Base-by-base conservation (phyloP, 2,797 vertebrate species). In the Lepidocolaptes lacrymiger region DNA sequence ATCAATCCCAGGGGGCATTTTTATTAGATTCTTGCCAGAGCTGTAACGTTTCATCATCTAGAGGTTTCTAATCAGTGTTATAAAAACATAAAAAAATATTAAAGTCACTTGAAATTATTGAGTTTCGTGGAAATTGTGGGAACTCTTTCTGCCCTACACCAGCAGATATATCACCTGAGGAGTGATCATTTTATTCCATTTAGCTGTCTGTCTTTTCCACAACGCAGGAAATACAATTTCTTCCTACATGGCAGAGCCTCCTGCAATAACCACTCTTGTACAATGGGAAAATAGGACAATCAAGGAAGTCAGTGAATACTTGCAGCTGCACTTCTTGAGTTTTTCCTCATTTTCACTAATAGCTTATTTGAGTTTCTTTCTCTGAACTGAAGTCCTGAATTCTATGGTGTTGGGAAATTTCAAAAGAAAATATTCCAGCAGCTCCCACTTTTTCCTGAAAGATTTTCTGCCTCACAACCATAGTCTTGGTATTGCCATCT, bases 61-160 rank as follows among this genome's bases (percentile, higher is more conserved):
- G 63, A 84, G 79, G 51, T 56, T 95, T 94, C 96, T 88, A 92
- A 93, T 82, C 94, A 92, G 92, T 12, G 82, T 46, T 74, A 85
- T 34, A 94, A 94, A 95, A 89, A 79, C 78, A 93, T 56, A 34
- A 56, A 76, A 94, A 94, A 82, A 87, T 77, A 95, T 74, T 64
- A 49, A 91, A 95, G 86, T 52, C 90, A 91, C 52, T 92, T 82
- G 90, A 89, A 92, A 85, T 79, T 76, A 94, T 71, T 94, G 69
- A 89, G 67, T 91, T 95, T 54, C 8, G 9, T 87, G 84, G 86
- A 69, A 92, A 86, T 46, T 34, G 56, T 59, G 56, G 66, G 51
- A 90, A 85, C 34, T 68, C 52, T 48, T 71, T 26, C 77, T 1
- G 7, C 49, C 39, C 77, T 26, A 21, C 44, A 46, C 41, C 37